Percentiles rank a stretch among this genome's conserved stretches.
Evolutionary conservation across 2,888 invertebrate genomes (phyloP).

Genomic region (Nebria brevicollis): DNA sequence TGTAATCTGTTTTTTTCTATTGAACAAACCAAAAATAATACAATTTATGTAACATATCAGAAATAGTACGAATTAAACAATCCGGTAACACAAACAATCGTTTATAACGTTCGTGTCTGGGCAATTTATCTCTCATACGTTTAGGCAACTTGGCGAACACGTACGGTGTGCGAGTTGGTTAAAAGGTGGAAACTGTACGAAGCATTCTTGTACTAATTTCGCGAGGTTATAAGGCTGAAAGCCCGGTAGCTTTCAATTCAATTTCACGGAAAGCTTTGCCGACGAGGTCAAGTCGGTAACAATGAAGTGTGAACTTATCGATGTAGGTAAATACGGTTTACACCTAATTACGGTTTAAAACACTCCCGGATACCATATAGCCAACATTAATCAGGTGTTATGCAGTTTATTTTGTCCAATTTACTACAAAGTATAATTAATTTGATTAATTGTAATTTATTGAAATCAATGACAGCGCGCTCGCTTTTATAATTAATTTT

Average conservation of each 20-base stretch:
- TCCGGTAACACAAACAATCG: background rate
- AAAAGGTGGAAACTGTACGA: too few relatives aligned
- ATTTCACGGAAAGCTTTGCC: background rate
- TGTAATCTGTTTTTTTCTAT: too few relatives aligned
- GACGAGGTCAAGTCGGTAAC: background rate
- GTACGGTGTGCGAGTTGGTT: background rate
- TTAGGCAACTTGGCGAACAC: background rate
- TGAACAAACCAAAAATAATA: too few relatives aligned
- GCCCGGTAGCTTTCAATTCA: background rate
- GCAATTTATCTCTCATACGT: background rate
- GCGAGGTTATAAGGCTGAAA: background rate
- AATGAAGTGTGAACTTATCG: slow-evolving; percentile 1
- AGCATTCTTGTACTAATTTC: background rate
- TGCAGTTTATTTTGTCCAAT: background rate
- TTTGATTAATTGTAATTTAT: too few relatives aligned
- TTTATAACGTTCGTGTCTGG: background rate
- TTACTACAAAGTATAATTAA: too few relatives aligned
- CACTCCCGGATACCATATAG: background rate
- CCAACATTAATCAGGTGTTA: background rate
- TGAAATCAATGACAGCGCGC: too few relatives aligned
- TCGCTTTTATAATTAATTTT: too few relatives aligned
- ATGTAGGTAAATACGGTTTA: background rate
- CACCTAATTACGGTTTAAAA: background rate
- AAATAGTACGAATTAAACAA: background rate
- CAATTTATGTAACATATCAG: too few relatives aligned